Evolutionary conservation across 2,113 vertebrate species (phyloP), one percentile per base, ranked within the genome.

Genomic region (Ameiurus melas): DNA sequence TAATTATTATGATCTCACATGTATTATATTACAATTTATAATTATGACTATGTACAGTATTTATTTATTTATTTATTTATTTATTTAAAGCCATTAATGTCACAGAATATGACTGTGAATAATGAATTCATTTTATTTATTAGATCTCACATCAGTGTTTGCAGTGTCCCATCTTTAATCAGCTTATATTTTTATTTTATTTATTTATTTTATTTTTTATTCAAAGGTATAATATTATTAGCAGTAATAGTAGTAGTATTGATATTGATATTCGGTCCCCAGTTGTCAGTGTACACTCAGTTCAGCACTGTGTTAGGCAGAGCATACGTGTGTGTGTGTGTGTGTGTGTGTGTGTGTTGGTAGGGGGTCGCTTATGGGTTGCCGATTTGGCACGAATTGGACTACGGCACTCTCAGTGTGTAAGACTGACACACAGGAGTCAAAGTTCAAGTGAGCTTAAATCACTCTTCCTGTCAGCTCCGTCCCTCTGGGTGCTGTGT

Each of bases 381-480:
- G 79, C 58, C n/a, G 47, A 51, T 81, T 91, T 93, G 94, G 92
- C 92, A 60, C 19, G 4, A 81, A 68, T 66, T 82, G 62, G 73
- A 87, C 87, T 55, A 85, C 1, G 66, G 53, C n/a, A 64, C 85
- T 70, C 60, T 88, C 83, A 83, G 51, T 79, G 58, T 33, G n/a
- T 91, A 92, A 92, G 93, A 94, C 92, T 95, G 94, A 93, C 93
- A 93, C 90, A 92, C 88, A 86, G 86, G 84, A 92, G 90, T 95
- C 93, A 93, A 92, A 90, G 94, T 93, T 95, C 94, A 94, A 93
- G 90, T 92, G 70, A 89, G 93, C 91, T 92, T 94, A 94, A 91
- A 96, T 96, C 94, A 94, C 90, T 96, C 95, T 95, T 95, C 94
- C 94, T 96, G 95, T 95, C 95, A 95, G 91, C 88, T 88, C 88